Evolutionary conservation across 2,888 invertebrate genomes (phyloP).

Genomic region (Cosmia trapezina): DNA sequence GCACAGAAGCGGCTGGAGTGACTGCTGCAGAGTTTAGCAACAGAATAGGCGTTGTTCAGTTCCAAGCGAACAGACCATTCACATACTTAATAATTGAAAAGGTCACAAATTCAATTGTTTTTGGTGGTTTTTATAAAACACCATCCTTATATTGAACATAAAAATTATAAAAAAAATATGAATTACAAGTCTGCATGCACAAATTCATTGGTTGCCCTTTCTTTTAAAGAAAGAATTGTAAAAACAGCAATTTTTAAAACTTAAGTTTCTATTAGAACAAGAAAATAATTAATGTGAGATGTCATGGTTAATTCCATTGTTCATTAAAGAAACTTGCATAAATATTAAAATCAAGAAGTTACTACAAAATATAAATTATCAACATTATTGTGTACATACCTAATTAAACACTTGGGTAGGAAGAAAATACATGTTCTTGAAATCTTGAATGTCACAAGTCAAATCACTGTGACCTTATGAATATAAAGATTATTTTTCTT

Average conservation of each 20-base stretch:
- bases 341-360: constrained; percentile 8
- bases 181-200: constrained; percentile 30
- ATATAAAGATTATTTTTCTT: constrained; percentile 23
- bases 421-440: constrained; percentile 39
- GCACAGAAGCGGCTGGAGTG: constrained; percentile 92
- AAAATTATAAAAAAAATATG: constrained; percentile 1
- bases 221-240: constrained; percentile 8
- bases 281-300: constrained; percentile 12
- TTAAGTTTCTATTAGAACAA: too few species aligned
- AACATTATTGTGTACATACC: constrained; percentile 21
- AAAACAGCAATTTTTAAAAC: too few species aligned
- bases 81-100: constrained; percentile 93
- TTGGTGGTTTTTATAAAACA: constrained; percentile 83
- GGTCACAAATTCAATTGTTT: constrained; percentile 84
- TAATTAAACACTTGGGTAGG: constrained; percentile 31
- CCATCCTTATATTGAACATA: constrained; percentile 78
- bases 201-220: constrained; percentile 22
- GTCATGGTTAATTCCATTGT: constrained; percentile 39
- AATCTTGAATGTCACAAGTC: constrained; percentile 51
- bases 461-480: constrained; percentile 38
- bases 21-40: constrained; percentile 88
- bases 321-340: constrained; percentile 13
- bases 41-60: constrained; percentile 89
- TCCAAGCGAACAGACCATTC: constrained; percentile 92
- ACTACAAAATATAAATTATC: constrained; percentile 42